A percentile compares a stretch with the other conserved stretches of the same genome.
phyloP scores from a whole-genome alignment of 2,888 invertebrate species.

The Lymantria dispar region DNA sequence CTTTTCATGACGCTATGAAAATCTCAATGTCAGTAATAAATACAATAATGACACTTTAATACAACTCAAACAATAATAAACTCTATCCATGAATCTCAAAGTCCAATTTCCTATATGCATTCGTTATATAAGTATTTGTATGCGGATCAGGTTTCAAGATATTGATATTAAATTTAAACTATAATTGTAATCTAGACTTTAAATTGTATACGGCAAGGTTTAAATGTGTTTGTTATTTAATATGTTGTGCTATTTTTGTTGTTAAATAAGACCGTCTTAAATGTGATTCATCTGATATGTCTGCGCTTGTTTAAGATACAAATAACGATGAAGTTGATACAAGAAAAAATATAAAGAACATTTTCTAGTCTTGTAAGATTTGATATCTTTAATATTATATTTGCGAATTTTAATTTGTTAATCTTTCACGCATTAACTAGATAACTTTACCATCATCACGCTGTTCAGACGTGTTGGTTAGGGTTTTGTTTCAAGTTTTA shows the following conservation, averaged over 20 bases:
- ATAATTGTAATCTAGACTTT: slow-evolving; percentile 15
- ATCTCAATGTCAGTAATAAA: slow-evolving; percentile 31
- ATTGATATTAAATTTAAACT: slow-evolving; percentile 18
- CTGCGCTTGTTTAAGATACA: not conserved
- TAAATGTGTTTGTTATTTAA: not conserved
- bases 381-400: no score
- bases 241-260: not conserved
- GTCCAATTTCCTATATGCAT: slow-evolving; percentile 1
- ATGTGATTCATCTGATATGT: not conserved
- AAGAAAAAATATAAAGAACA: not conserved
- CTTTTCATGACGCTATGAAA: slow-evolving; percentile 40
- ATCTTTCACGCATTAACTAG: no score
- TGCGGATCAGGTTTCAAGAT: slow-evolving; percentile 12
- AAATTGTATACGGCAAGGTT: not conserved
- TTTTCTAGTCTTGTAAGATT: not conserved
- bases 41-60: slow-evolving; percentile 15
- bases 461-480: no score
- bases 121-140: slow-evolving; percentile 1
- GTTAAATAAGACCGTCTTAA: not conserved
- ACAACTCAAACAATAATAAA: slow-evolving; percentile 6
- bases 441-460: no score
- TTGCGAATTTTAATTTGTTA: no score
- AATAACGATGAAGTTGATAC: not conserved
- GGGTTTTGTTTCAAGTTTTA: no score
- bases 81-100: not conserved